Evolutionary conservation across 2,888 invertebrate species (phyloP), one percentile per base, ranked within the genome.

Genomic region (Luperina testacea): DNA sequence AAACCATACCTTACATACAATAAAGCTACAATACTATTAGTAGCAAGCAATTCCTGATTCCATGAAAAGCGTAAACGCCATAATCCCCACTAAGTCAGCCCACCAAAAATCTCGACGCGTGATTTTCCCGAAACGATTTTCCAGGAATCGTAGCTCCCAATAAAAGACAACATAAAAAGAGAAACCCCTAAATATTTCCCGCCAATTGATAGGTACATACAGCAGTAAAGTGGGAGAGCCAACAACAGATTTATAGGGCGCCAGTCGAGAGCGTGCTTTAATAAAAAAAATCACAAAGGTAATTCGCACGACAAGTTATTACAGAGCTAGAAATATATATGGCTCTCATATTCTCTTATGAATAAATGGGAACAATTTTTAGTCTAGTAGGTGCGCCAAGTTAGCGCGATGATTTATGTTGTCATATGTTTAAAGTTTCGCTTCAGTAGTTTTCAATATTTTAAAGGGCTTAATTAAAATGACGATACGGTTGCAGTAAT

Each of bases 291-390:
- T 92, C 94, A 94, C 94, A 94, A 94, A 95, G 96, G 96, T 96
- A 96, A 96, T 95, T 96, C 95, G 90, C 92, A 93, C 93, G 94
- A 95, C 95, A 96, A 95, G 93, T 96, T 96, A 96, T 95, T 94
- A 94, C 95, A 84, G 89, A 87, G 90, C 93, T 93, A 92, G 92
- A 94, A 93, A 94, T 94, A 95, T 95, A 94, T 95, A 94, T 91
- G 93, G 90, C 90, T 92, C 92, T 93, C 93, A 93, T 93, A 93
- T 92, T 93, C 93, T 91, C 93, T 91, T 94, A 94, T 94, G 94
- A 94, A 94, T 94, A 94, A 94, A 91, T 89, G 93, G 87, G 88
- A 89, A 90, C 90, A 93, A 92, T 93, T 94, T 90, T 95, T 93
- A 92, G 93, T 91, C 90, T 92, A 91, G 92, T 59, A 59, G n/a